phyloP scores from a whole-genome alignment of 35 echinoderm and acorn worm genomes.

The Apostichopus parvimensis region DNA sequence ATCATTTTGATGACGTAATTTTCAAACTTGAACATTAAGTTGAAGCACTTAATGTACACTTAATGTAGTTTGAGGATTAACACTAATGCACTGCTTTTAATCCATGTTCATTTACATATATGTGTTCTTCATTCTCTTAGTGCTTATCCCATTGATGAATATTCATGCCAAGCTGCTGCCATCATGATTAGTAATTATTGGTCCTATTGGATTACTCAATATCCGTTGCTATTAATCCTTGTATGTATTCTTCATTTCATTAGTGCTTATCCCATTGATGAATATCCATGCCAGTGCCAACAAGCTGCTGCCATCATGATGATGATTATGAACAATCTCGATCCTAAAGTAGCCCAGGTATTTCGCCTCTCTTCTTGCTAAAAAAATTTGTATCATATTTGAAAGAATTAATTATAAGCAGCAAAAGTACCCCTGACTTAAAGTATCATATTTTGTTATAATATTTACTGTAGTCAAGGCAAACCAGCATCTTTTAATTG shows the following conservation, averaged over 20 bases:
- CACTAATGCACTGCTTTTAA: not conserved
- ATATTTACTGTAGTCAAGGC: no score
- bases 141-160: conserved; percentile 91
- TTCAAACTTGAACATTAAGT: no score
- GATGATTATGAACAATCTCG: conserved; percentile 99
- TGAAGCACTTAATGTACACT: no score
- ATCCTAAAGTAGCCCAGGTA: conserved; percentile 95
- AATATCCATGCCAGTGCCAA: conserved; percentile 78
- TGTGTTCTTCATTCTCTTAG: conserved; percentile 36
- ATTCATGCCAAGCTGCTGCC: conserved; percentile 88
- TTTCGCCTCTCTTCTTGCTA: not conserved
- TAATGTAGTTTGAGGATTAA: no score
- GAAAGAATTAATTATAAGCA: no score
- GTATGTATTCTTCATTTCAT: not conserved
- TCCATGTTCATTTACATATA: not conserved
- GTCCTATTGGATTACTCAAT: no score
- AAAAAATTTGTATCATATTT: no score
- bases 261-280: conserved; percentile 90
- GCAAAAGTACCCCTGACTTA: no score
- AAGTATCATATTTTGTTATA: no score
- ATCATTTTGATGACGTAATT: no score
- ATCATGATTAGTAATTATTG: conserved; percentile 65
- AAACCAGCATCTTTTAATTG: no score
- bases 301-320: conserved; percentile 94
- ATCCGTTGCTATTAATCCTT: not conserved